Conservation (phyloP, 2,888 invertebrate species). For the Noctuana brunneofusca region DNA sequence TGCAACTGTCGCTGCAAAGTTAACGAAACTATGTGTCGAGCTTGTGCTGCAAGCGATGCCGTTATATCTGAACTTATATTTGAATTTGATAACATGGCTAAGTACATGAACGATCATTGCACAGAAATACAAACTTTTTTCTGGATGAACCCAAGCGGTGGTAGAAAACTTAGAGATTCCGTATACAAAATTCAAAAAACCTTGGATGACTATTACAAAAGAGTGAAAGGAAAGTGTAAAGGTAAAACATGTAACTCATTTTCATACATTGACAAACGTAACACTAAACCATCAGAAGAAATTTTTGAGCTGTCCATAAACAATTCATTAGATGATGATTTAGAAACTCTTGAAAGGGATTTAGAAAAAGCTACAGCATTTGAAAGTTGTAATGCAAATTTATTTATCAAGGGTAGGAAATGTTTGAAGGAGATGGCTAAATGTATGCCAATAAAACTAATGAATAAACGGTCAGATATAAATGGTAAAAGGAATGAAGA, state of each 20-base stretch:
- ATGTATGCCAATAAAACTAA: slow-evolving; percentile 42
- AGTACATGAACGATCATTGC: slow-evolving; percentile 67
- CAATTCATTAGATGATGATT: slow-evolving; percentile 29
- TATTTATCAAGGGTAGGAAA: slow-evolving; percentile 44
- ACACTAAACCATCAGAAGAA: slow-evolving; percentile 34
- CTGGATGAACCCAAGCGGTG: slow-evolving; percentile 66
- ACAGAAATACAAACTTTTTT: slow-evolving; percentile 72
- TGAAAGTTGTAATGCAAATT: slow-evolving; percentile 41
- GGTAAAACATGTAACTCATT: slow-evolving; percentile 60
- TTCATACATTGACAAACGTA: slow-evolving; percentile 56
- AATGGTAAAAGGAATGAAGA: slow-evolving; percentile 23
- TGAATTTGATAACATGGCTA: slow-evolving; percentile 63
- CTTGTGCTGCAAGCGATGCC: slow-evolving; percentile 65
- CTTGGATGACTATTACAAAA: slow-evolving; percentile 63
- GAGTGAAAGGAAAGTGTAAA: slow-evolving; percentile 63
- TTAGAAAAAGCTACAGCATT: slow-evolving; percentile 44
- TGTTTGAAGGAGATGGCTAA: slow-evolving; percentile 43
- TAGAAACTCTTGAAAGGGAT: slow-evolving; percentile 44
- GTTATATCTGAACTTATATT: slow-evolving; percentile 66
- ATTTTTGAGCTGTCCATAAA: slow-evolving; percentile 21
- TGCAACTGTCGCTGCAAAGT: slow-evolving; percentile 61
- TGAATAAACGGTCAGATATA: slow-evolving; percentile 37
- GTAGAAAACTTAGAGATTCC: slow-evolving; percentile 59
- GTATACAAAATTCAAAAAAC: slow-evolving; percentile 60
- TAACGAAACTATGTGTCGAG: slow-evolving; percentile 61